Evolutionary conservation across 1,140 invertebrate genomes (phyloP).

Genomic region (Drosophila persimilis): DNA sequence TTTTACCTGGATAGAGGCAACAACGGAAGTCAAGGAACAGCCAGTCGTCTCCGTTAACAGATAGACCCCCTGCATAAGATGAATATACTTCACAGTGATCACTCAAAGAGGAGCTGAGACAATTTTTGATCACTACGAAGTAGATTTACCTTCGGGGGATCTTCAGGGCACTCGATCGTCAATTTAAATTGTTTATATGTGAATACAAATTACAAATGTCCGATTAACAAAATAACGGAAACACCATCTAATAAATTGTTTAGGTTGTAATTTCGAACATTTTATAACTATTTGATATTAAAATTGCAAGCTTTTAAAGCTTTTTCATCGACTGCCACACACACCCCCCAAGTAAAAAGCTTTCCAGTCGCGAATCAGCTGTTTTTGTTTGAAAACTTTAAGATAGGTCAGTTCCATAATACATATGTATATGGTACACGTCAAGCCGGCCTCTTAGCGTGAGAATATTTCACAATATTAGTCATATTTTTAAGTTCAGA

Average conservation of each 20-base stretch:
- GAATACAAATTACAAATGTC: not conserved
- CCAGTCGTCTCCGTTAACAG: too few species aligned
- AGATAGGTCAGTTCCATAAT: slow-evolving; percentile 36
- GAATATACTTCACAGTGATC: too few species aligned
- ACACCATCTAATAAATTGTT: not conserved
- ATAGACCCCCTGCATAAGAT: too few species aligned
- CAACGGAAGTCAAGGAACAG: too few species aligned
- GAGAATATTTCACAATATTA: slow-evolving; percentile 34
- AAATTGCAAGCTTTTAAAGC: not conserved
- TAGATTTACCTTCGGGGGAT: too few species aligned
- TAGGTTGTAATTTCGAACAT: too few species aligned
- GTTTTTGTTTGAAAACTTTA: slow-evolving; percentile 22
- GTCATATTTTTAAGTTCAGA: slow-evolving; percentile 34
- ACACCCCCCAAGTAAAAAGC: not conserved
- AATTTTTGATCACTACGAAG: too few species aligned
- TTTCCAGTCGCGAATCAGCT: not conserved
- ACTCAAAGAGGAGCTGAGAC: too few species aligned
- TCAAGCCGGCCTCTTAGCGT: slow-evolving; percentile 25
- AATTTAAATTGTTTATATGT: too few species aligned
- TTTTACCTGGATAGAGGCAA: too few species aligned
- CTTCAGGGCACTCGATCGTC: too few species aligned
- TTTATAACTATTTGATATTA: not conserved
- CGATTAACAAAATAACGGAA: not conserved
- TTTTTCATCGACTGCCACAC: not conserved
- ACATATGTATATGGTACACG: not conserved